Conservation (phyloP, 2,113 vertebrate species). For the Antigone vipio region DNA sequence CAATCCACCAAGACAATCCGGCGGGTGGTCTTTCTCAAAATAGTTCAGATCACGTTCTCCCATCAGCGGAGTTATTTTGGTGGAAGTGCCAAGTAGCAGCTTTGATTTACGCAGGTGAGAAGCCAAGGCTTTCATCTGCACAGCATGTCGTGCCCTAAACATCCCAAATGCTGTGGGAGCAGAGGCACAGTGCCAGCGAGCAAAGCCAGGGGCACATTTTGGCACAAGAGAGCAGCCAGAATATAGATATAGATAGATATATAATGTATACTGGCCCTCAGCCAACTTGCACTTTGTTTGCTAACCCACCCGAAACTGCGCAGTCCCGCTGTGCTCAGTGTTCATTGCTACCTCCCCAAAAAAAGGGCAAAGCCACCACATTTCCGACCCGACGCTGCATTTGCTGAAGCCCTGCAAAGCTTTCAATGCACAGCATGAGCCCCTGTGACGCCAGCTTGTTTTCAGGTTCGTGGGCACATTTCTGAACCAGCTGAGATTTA, state of each 20-base stretch:
- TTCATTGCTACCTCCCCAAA: background rate
- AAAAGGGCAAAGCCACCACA: background rate
- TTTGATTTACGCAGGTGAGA: background rate
- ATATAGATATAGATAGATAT: no score
- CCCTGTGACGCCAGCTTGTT: background rate
- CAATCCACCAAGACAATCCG: background rate
- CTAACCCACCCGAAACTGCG: no score
- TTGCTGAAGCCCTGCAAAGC: background rate
- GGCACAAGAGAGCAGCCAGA: background rate
- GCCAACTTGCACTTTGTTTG: background rate
- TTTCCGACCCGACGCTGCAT: accelerated
- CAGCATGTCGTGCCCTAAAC: background rate
- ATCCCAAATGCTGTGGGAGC: background rate
- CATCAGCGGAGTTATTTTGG: no score
- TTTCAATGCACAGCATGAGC: background rate
- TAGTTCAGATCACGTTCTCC: background rate
- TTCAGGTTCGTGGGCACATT: background rate
- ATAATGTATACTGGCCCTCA: background rate
- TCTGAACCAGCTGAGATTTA: background rate
- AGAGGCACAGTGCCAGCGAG: background rate
- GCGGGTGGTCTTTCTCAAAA: background rate
- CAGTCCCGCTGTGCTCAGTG: accelerated
- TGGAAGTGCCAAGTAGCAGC: background rate
- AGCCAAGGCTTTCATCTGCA: background rate
- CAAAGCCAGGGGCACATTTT: background rate